Evolutionary conservation across 2,888 invertebrate species (phyloP).

Genomic region (Nomada fabriciana): DNA sequence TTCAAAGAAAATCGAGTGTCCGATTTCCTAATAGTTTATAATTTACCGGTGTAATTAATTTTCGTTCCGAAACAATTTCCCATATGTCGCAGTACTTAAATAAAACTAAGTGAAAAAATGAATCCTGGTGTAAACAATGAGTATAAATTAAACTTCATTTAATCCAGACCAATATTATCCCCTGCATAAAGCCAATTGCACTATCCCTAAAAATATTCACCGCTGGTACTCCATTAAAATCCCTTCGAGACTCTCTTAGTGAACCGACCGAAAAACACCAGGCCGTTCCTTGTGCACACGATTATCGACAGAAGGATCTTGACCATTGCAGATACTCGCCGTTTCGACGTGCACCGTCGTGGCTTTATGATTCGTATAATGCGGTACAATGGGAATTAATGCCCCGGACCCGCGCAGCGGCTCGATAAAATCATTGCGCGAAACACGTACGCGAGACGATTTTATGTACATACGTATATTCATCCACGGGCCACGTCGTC

Average conservation of each 20-base stretch:
- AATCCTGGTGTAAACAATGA: background rate
- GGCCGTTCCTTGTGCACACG: constrained; percentile 13
- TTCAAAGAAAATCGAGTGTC: background rate
- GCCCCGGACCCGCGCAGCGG: constrained; percentile 51
- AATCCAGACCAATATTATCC: too few species aligned
- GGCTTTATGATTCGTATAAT: constrained; percentile 70
- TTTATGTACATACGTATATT: constrained; percentile 63
- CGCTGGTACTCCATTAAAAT: too few species aligned
- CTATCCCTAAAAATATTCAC: too few species aligned
- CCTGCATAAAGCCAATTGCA: too few species aligned
- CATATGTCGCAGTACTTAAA: too few species aligned
- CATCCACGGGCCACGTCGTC: constrained; percentile 58
- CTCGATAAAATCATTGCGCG: constrained; percentile 67
- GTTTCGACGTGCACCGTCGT: constrained; percentile 41
- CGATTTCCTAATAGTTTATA: background rate
- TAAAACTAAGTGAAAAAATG: too few species aligned
- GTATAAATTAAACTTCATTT: background rate
- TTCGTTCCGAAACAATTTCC: background rate
- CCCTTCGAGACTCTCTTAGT: too few species aligned
- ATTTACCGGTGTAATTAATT: background rate
- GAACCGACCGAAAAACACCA: constrained; percentile 13
- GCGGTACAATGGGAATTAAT: constrained; percentile 70
- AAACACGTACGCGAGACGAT: constrained; percentile 35
- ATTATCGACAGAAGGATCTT: constrained; percentile 66
- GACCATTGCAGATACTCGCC: constrained; percentile 59